phyloP scores from a whole-genome alignment of 2,888 invertebrate genomes.

The Orthonychiurus folsomi region DNA sequence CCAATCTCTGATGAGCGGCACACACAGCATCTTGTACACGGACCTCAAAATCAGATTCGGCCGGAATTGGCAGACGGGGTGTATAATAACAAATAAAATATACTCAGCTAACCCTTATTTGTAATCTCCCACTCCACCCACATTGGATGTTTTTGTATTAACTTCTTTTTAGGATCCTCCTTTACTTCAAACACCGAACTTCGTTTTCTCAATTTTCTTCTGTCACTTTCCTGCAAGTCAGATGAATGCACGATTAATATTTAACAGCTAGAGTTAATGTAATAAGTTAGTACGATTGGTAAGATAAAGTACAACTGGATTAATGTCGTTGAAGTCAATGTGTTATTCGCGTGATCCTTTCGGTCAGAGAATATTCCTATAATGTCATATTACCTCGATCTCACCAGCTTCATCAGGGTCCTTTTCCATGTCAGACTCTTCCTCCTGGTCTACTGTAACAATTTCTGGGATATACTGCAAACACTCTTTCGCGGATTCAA shows the following conservation, averaged over 20 bases:
- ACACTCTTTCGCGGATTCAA: conserved; percentile 32
- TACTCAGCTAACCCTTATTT: conserved; percentile 15
- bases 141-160: conserved; percentile 31
- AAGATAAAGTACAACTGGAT: too few species aligned
- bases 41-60: too few species aligned
- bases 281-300: too few species aligned
- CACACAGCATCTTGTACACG: too few species aligned
- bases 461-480: conserved; percentile 11
- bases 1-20: too few species aligned
- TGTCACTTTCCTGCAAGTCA: not conserved
- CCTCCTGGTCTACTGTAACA: conserved; percentile 37
- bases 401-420: conserved; percentile 47
- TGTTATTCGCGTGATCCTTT: too few species aligned
- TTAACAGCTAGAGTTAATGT: too few species aligned
- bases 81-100: conserved; percentile 9
- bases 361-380: too few species aligned
- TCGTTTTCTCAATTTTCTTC: conserved; percentile 14
- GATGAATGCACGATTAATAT: too few species aligned
- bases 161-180: conserved; percentile 24
- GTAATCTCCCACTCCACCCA: conserved; percentile 31
- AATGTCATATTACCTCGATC: conserved; percentile 11
- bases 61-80: too few species aligned
- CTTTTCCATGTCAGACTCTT: conserved; percentile 55
- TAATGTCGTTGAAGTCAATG: too few species aligned
- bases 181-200: conserved; percentile 20